Conservation (phyloP, 2,113 vertebrate species). For the Oenanthe melanoleuca region DNA sequence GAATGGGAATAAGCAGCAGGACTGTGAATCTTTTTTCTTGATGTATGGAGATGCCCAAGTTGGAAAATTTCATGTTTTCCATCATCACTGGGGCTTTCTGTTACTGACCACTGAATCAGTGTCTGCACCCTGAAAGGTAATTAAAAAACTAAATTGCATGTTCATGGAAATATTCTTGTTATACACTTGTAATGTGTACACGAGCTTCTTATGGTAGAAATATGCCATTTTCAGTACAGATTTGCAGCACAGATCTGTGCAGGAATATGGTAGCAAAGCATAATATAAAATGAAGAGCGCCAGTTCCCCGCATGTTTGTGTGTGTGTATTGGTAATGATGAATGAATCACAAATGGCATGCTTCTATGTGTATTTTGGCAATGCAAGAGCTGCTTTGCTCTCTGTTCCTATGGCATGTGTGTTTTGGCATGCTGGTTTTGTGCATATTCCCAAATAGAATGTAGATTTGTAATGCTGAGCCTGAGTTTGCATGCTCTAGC, state of each 20-base stretch:
- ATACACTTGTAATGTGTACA: neutral
- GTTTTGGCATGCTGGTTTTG: slow-evolving; percentile 18
- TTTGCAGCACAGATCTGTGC: neutral
- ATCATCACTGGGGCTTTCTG: neutral
- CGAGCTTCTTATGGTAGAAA: neutral
- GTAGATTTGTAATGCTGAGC: neutral
- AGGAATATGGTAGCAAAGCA: neutral
- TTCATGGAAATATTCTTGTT: neutral
- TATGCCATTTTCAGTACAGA: neutral
- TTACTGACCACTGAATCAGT: neutral
- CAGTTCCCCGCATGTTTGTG: neutral
- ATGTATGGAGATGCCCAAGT: neutral
- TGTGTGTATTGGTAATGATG: neutral
- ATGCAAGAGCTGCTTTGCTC: neutral
- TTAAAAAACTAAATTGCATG: neutral
- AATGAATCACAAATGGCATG: neutral
- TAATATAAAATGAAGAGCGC: neutral
- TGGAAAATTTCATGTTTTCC: neutral
- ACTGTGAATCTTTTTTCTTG: neutral
- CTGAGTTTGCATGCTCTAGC: neutral
- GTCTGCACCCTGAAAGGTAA: neutral
- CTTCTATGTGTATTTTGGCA: slow-evolving; percentile 15
- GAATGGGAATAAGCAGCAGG: neutral
- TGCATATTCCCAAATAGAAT: neutral
- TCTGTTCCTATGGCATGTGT: neutral